phyloP scores from a whole-genome alignment of 2,797 vertebrate genomes.

The Botia kubotai region DNA sequence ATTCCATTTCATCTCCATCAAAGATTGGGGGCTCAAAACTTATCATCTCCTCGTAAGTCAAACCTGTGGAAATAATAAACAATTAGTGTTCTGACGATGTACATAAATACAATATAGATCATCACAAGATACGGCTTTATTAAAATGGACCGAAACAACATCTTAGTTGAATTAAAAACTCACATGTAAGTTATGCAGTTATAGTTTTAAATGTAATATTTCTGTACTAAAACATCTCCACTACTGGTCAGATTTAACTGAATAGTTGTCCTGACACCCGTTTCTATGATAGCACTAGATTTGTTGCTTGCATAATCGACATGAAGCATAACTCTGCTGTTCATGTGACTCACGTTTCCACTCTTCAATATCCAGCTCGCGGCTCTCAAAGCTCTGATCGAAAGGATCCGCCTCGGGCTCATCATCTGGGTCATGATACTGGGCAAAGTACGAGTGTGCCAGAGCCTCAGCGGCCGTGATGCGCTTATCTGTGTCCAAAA shows the following conservation, averaged over 20 bases:
- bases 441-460: constrained; percentile 91
- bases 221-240: too few species aligned
- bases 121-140: background rate
- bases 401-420: constrained; percentile 95
- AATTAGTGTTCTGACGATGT: background rate
- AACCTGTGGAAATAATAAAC: constrained; percentile 74
- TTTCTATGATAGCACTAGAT: too few species aligned
- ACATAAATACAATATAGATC: background rate
- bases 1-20: constrained; percentile 94
- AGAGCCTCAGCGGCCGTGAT: constrained; percentile 94
- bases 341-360: constrained; percentile 90
- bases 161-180: too few species aligned
- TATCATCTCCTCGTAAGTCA: constrained; percentile 92
- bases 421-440: constrained; percentile 97
- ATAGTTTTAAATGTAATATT: too few species aligned
- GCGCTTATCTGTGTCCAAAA: constrained; percentile 95
- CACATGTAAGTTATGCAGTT: too few species aligned
- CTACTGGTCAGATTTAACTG: too few species aligned
- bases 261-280: too few species aligned
- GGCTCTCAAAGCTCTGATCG: constrained; percentile 97
- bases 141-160: background rate
- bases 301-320: too few species aligned
- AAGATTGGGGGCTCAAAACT: constrained; percentile 90
- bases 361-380: constrained; percentile 94
- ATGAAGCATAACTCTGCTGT: background rate